A percentile compares a stretch with the other conserved stretches of the same genome.
Evolutionary conservation across 2,113 vertebrate genomes (phyloP).

Genomic region (Dinomys branickii): DNA sequence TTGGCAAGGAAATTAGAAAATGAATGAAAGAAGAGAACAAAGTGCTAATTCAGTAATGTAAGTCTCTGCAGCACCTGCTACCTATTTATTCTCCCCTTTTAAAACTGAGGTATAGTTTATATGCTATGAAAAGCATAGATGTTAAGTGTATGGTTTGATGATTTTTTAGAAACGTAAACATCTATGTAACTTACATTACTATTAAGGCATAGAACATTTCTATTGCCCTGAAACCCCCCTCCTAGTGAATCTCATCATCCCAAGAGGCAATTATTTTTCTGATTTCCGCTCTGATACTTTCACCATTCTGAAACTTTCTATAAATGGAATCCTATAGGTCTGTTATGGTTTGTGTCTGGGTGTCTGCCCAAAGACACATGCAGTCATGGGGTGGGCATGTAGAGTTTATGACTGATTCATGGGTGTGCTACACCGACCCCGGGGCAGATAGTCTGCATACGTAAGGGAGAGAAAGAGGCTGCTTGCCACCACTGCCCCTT

Average conservation of each 20-base stretch:
- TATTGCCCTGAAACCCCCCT: background rate
- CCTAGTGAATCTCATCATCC: background rate
- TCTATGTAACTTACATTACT: background rate
- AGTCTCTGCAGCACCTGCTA: background rate
- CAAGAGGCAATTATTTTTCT: background rate
- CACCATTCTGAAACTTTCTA: background rate
- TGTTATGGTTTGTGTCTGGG: no score
- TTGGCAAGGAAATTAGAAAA: background rate
- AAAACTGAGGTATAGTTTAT: background rate
- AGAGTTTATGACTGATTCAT: no score
- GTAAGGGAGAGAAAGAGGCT: no score
- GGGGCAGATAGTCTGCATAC: no score
- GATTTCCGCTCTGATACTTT: background rate
- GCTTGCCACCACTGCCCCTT: no score
- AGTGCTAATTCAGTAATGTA: background rate
- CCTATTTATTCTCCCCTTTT: background rate
- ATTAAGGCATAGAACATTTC: background rate
- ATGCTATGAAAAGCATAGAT: background rate
- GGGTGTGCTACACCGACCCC: no score
- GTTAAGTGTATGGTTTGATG: background rate
- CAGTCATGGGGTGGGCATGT: no score
- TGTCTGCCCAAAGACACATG: no score
- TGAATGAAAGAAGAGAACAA: background rate
- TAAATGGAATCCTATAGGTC: background rate
- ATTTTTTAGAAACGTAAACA: background rate